Evolutionary conservation across 1,140 invertebrate species (phyloP).

Genomic region (Hylaeus volcanicus): DNA sequence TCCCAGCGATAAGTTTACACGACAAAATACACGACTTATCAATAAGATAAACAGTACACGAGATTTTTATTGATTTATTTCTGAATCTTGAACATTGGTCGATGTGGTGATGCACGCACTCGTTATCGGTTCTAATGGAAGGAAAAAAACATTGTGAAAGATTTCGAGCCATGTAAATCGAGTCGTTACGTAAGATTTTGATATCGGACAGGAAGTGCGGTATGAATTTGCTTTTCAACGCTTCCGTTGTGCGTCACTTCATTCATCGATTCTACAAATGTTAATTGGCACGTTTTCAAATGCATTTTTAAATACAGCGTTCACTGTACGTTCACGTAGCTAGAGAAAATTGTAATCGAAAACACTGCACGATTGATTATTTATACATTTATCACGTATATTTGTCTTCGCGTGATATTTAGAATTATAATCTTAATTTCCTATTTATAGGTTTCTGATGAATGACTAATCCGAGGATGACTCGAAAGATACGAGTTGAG

Average conservation of each 20-base stretch:
- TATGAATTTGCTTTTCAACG: neutral
- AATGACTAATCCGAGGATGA: too few species aligned
- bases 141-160: neutral
- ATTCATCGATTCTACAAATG: neutral
- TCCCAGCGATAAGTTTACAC: neutral
- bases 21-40: neutral
- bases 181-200: constrained; percentile 3
- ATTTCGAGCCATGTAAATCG: neutral
- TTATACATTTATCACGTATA: too few species aligned
- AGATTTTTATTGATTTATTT: neutral
- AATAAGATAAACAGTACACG: neutral
- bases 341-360: too few species aligned
- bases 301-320: too few species aligned
- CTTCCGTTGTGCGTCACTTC: neutral
- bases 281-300: too few species aligned
- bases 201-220: neutral
- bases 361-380: too few species aligned
- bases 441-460: too few species aligned
- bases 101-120: neutral
- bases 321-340: too few species aligned
- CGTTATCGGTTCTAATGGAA: constrained; percentile 5
- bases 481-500: too few species aligned
- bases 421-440: too few species aligned
- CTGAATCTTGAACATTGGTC: too few species aligned
- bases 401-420: too few species aligned